phyloP scores from a whole-genome alignment of 2,797 vertebrate genomes.

The Sardinella longiceps region DNA sequence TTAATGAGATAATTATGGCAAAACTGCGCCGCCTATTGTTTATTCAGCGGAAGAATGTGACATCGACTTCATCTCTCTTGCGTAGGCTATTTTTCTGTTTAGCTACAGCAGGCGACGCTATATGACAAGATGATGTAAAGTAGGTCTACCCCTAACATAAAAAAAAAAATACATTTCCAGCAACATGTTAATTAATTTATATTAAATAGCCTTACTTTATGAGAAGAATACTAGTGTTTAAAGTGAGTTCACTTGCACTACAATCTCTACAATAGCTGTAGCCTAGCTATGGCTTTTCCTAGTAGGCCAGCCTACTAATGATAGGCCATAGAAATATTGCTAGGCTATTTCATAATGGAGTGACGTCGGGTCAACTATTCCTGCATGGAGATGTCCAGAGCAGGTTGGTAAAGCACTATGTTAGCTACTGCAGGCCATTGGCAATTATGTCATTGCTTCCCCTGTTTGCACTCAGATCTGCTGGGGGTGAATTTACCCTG shows the following conservation, averaged over 20 bases:
- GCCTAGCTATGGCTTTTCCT: background rate
- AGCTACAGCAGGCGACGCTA: no score
- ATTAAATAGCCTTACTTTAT: no score
- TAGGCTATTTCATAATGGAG: background rate
- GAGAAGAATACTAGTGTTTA: no score
- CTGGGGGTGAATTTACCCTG: conserved; percentile 3
- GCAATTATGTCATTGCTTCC: conserved; percentile 23
- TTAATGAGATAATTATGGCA: background rate
- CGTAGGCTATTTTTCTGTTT: background rate
- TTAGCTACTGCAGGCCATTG: background rate
- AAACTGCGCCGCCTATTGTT: conserved; percentile 4
- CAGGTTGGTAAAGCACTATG: background rate
- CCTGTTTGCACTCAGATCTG: background rate
- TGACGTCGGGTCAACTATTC: background rate
- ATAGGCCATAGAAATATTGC: no score
- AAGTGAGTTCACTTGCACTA: background rate
- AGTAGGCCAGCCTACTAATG: background rate
- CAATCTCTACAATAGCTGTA: no score
- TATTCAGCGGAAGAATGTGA: background rate
- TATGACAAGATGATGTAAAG: no score
- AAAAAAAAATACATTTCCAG: no score
- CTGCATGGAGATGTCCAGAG: background rate
- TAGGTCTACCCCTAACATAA: no score
- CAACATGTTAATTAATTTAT: no score
- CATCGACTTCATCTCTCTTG: background rate